Percentiles rank a stretch among this genome's conserved stretches.
These are phyloP conservation scores for Spheniscus mendiculus DNA, from an alignment of 2,113 vertebrate species.

Conservation along the genomic window DNA sequence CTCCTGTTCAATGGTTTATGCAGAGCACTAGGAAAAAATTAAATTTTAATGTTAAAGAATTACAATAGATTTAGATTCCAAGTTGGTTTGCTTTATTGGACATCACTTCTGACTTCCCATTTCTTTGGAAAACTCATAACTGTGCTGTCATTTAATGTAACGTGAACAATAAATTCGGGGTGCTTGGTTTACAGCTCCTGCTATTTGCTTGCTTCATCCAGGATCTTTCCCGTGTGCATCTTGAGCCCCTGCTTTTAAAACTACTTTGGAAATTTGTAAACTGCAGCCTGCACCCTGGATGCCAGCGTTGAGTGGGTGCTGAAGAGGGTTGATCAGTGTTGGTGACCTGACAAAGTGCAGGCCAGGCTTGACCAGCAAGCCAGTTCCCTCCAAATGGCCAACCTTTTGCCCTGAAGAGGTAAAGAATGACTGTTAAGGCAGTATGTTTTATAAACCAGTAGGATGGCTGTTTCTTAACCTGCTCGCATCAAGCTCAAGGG, in stretches of 20 bases:
- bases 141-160: not conserved
- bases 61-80: not conserved
- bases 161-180: rapidly evolving
- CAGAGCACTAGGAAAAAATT: not conserved
- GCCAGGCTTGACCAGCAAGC: not conserved
- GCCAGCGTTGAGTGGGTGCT: not conserved
- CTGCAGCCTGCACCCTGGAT: rapidly evolving
- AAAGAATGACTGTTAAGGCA: not conserved
- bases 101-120: not conserved
- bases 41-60: not conserved
- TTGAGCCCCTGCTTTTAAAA: not conserved
- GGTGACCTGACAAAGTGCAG: not conserved
- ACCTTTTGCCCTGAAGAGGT: not conserved
- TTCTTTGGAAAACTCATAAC: not conserved
- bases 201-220: not conserved
- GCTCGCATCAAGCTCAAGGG: not conserved
- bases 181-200: rapidly evolving
- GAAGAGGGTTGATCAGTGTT: not conserved
- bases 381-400: not conserved
- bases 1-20: not conserved
- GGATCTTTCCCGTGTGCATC: rapidly evolving
- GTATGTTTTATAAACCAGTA: not conserved
- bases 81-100: not conserved
- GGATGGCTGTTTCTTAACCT: not conserved
- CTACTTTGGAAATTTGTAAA: not conserved